Evolutionary conservation across 2,113 vertebrate species (phyloP).

Genomic region (Pavo muticus): DNA sequence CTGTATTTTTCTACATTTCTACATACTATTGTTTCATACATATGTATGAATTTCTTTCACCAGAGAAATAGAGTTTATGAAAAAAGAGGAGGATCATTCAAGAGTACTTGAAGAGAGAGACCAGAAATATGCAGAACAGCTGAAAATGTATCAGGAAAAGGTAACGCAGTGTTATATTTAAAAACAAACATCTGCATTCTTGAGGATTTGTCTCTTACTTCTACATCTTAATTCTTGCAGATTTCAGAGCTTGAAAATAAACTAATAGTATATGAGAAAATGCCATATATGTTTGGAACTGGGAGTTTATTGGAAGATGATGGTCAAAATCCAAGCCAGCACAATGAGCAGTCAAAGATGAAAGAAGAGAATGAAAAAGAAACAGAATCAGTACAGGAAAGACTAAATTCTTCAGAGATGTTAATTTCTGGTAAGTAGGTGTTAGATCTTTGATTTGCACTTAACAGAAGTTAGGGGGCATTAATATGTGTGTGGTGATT

Average conservation of each 20-base stretch:
- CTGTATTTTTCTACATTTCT: background rate
- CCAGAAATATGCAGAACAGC: conserved; percentile 81
- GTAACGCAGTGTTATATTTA: conserved; percentile 71
- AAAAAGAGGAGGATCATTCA: conserved; percentile 88
- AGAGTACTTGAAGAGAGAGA: conserved; percentile 86
- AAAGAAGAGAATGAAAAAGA: conserved; percentile 56
- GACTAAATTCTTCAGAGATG: conserved; percentile 73
- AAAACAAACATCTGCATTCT: background rate
- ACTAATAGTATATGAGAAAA: conserved; percentile 62
- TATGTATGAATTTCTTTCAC: background rate
- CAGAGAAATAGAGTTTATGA: conserved; percentile 90
- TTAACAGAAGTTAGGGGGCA: background rate
- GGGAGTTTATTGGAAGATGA: conserved; percentile 12
- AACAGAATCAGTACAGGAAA: conserved; percentile 48
- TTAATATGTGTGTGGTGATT: fast-evolving
- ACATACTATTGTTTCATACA: background rate
- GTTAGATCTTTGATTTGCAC: background rate
- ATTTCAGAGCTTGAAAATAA: conserved; percentile 81
- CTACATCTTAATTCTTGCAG: conserved; percentile 69
- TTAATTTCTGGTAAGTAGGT: conserved; percentile 45
- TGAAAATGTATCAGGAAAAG: conserved; percentile 82
- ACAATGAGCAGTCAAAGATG: background rate
- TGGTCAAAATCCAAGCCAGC: conserved; percentile 5
- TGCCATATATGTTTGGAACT: conserved; percentile 38
- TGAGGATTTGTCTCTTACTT: conserved; percentile 6